A percentile compares a stretch with the other conserved stretches of the same genome.
phyloP scores from a whole-genome alignment of 1,140 invertebrate species.

The Xylocopa sonorina region DNA sequence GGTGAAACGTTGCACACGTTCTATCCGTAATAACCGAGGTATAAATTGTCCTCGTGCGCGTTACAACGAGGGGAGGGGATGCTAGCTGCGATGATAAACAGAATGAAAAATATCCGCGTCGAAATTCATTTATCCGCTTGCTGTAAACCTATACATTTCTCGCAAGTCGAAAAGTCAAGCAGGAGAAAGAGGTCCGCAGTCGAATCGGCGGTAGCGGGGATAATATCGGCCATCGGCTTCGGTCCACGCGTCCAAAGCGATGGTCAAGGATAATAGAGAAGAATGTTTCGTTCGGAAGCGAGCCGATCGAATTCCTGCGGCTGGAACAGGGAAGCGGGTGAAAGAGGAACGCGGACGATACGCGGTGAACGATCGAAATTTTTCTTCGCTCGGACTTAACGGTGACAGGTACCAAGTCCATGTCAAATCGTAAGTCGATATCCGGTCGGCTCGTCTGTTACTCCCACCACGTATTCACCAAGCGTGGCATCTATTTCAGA shows the following conservation, averaged over 20 bases:
- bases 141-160: neutral
- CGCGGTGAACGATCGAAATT: conserved; percentile 66
- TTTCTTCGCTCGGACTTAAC: conserved; percentile 65
- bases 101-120: too few relatives aligned
- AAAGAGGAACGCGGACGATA: conserved; percentile 6
- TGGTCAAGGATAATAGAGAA: conserved; percentile 60
- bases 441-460: conserved; percentile 41
- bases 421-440: conserved; percentile 74
- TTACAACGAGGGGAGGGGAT: too few relatives aligned
- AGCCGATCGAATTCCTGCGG: conserved; percentile 60
- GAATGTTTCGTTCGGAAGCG: conserved; percentile 62
- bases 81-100: too few relatives aligned
- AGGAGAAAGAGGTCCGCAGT: neutral
- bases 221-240: neutral
- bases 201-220: neutral
- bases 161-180: neutral
- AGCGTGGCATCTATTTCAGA: conserved; percentile 53
- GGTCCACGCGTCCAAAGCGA: conserved; percentile 27
- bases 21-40: too few relatives aligned
- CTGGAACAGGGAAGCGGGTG: conserved; percentile 4
- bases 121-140: too few relatives aligned
- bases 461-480: neutral
- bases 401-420: conserved; percentile 68
- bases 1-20: neutral
- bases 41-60: too few relatives aligned